phyloP scores from a whole-genome alignment of 1,140 invertebrate species.

The Zaprionus gabonicus region DNA sequence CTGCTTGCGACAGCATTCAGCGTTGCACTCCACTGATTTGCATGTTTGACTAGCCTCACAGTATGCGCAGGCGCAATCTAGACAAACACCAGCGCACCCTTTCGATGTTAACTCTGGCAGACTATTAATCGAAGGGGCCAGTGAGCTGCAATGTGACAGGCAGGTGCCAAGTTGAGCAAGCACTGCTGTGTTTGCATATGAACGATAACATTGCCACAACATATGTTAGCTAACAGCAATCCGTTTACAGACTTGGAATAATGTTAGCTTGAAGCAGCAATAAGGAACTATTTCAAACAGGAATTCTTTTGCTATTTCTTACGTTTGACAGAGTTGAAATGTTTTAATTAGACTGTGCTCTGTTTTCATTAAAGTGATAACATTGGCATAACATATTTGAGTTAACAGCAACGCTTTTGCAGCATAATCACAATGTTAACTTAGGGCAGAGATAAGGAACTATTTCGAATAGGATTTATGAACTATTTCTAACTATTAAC shows the following conservation, averaged over 20 bases:
- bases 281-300: too few species aligned
- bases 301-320: too few species aligned
- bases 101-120: background rate
- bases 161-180: background rate
- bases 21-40: conserved; percentile 44
- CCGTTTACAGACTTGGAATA: background rate
- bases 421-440: too few species aligned
- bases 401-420: background rate
- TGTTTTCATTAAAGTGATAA: too few species aligned
- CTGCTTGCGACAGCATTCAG: conserved; percentile 29
- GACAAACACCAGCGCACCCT: background rate
- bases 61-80: background rate
- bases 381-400: background rate
- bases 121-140: background rate
- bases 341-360: background rate
- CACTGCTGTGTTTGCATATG: background rate
- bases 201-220: background rate
- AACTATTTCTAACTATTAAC: background rate
- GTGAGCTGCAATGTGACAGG: background rate
- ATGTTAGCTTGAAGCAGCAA: too few species aligned
- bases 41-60: conserved; percentile 1
- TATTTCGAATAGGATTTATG: too few species aligned
- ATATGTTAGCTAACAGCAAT: background rate
- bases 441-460: too few species aligned
- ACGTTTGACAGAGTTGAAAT: too few species aligned